phyloP scores from a whole-genome alignment of 92 coral and sea anemone genomes.

The Chrysogorgia sp. region DNA sequence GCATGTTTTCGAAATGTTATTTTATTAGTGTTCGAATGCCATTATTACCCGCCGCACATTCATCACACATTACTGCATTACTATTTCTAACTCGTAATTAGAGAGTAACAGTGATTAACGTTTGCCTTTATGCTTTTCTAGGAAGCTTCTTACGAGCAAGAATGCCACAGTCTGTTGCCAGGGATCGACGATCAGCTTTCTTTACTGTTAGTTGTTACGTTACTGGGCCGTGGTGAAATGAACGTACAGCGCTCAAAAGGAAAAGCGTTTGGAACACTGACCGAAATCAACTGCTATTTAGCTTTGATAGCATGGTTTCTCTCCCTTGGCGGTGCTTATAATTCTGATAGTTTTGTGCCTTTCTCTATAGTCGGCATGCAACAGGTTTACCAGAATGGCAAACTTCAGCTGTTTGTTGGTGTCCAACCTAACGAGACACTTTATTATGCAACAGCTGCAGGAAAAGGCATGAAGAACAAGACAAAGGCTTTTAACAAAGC shows the following conservation, averaged over 20 bases:
- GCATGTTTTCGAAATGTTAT: too few relatives aligned
- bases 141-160: constrained; percentile 87
- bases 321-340: constrained; percentile 62
- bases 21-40: too few relatives aligned
- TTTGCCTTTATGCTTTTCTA: constrained; percentile 4
- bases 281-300: constrained; percentile 41
- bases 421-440: constrained; percentile 45
- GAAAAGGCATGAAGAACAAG: constrained; percentile 23
- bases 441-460: neutral
- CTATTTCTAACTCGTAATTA: too few relatives aligned
- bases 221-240: constrained; percentile 78
- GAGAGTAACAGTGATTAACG: too few relatives aligned
- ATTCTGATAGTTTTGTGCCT: constrained; percentile 63
- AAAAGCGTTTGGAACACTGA: neutral
- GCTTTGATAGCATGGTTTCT: constrained; percentile 83
- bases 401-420: constrained; percentile 75
- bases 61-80: too few relatives aligned
- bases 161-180: constrained; percentile 58
- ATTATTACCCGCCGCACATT: too few relatives aligned
- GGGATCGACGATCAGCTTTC: constrained; percentile 43
- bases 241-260: constrained; percentile 46
- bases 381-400: constrained; percentile 91
- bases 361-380: constrained; percentile 86
- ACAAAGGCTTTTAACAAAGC: constrained; percentile 65
- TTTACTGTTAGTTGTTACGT: constrained; percentile 68